Base-by-base conservation (phyloP, 2,797 vertebrate species). In the Megaceryle alcyon region DNA sequence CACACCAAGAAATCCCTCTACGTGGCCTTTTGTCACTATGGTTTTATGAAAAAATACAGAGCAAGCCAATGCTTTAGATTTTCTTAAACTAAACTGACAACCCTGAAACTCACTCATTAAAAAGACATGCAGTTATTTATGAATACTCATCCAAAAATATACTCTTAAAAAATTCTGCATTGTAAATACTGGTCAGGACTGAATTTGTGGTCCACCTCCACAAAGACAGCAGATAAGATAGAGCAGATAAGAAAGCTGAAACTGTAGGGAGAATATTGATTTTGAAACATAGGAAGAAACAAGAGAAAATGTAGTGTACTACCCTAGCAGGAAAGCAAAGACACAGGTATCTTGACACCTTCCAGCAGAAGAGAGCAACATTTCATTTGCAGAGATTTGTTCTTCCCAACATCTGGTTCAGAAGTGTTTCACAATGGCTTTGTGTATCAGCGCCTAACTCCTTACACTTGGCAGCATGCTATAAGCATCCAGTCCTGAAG, bases 281-380 rank as follows among this genome's bases (percentile, higher is more conserved):
- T 94, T 91, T 94, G 63, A 95, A 94, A 94, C 39, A 25, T 5
- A 81, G 54, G 69, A 94, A 88, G 69, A 81, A 94, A 78, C 41
- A 66, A 79, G 46, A 83, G n/a, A 92, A 94, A 90, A 83, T 39
- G 39, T 70, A 31, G 88, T 90, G 65, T 18, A 75, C 60, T 80
- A 28, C 46, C 43, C 22, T 28, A 17, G 48, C 39, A 86, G 68
- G 59, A 80, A 79, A 65, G 65, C 54, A 88, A 48, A 82, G 39
- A 33, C 35, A 69, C 6, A 2, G 12, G 10, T 72, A 82, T 41
- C 73, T 51, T 68, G 46, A 51, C 9, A 83, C 43, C 86, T 93
- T 60, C 65, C 69, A 83, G 14, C 3, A 81, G 56, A 73, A 71
- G 9, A 60, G 13, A 91, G 33, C 13, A 71, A 8, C 86, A 75